Evolutionary conservation across 2,888 invertebrate genomes (phyloP), one percentile per base, ranked within the genome.

Genomic region (Melikaiella ostensackeni): DNA sequence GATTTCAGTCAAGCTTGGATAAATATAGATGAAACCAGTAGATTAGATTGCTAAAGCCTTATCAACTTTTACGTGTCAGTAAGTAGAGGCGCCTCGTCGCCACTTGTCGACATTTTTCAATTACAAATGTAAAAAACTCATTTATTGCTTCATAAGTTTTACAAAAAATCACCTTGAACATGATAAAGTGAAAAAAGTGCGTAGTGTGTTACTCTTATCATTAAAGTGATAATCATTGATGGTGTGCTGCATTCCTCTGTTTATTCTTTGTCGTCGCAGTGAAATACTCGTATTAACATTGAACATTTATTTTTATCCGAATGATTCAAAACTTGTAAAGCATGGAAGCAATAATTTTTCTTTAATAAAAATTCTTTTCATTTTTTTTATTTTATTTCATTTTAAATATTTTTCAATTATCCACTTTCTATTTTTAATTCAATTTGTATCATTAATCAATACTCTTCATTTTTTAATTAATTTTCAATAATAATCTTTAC

Each of bases 1-100:
- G 3, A 2, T 55, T n/a, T 21, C 11, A 27, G 24, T 11, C 59
- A 5, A 0, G 3, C 16, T 7, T 50, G n/a, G 70, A 70, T 50
- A 33, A 21, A 70, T 30, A 30, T 6, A 50, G 50, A 50, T 70
- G 70, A 70, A 55, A 30, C 30, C 1, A 46, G 9, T 9, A 70
- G 70, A 70, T 70, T n/a, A 70, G 70, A 70, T 70, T 70, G 27
- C 13, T 46, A 24, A 21, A 46, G 27, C 19, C 70, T 70, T 70
- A 70, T 70, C 70, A 50, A 33, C 27, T 21, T 70, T 9, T 50
- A 70, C 70, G n/a, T 55, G 50, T 27, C 70, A n/a, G 70, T n/a
- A 13, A 8, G 16, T 13, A 13, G 70, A 50, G 27, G 70, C 70
- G 33, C 50, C 11, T 70, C 50, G 46, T 13, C 50, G 50, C 6